These are phyloP conservation scores for Apogon talboti DNA, from an alignment of 2,797 vertebrate genomes.

Conservation along the genomic window DNA sequence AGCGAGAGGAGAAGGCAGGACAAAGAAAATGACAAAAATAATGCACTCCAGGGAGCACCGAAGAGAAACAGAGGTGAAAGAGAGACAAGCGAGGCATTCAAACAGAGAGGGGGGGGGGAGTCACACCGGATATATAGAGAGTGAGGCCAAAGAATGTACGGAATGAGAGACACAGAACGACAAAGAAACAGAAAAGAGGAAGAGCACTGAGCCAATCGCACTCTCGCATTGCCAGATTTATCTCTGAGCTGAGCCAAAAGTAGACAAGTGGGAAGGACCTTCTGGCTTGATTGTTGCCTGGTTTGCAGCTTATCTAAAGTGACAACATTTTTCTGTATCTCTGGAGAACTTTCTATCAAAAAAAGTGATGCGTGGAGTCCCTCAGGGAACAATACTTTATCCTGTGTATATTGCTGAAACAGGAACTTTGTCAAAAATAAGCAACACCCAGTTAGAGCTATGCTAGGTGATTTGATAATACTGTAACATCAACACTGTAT, in stretches of 20 bases:
- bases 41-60: slow-evolving; percentile 42
- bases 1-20: slow-evolving; percentile 39
- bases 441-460: neutral
- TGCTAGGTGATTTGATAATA: too few species aligned
- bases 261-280: slow-evolving; percentile 49
- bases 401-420: slow-evolving; percentile 5
- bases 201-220: slow-evolving; percentile 57
- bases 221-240: slow-evolving; percentile 58
- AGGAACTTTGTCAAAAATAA: slow-evolving; percentile 17
- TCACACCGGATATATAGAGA: slow-evolving; percentile 61
- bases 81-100: slow-evolving; percentile 63
- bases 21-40: slow-evolving; percentile 54
- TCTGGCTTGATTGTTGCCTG: slow-evolving; percentile 30
- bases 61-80: slow-evolving; percentile 58
- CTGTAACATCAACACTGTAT: too few species aligned
- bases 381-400: slow-evolving; percentile 31
- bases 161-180: slow-evolving; percentile 64
- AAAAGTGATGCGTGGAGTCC: slow-evolving; percentile 21
- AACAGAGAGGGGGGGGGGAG: slow-evolving; percentile 41
- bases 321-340: slow-evolving; percentile 38
- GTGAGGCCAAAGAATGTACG: slow-evolving; percentile 71
- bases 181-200: slow-evolving; percentile 57
- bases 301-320: slow-evolving; percentile 44
- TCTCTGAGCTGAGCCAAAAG: slow-evolving; percentile 52
- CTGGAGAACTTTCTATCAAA: slow-evolving; percentile 20